Conservation (phyloP, 1,140 invertebrate species). For the Araneus ventricosus region DNA sequence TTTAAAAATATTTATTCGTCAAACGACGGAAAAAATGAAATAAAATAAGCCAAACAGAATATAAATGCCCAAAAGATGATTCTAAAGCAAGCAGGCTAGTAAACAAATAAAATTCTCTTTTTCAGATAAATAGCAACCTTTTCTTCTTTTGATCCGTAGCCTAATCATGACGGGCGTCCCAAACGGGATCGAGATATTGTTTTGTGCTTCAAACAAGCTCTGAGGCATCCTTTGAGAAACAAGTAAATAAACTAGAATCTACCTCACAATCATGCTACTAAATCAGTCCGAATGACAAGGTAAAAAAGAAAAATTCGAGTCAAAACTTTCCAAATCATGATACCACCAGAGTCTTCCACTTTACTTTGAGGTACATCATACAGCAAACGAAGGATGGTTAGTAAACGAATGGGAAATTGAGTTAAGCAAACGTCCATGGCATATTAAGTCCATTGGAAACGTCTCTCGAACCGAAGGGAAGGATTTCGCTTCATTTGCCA, state of each 20-base stretch:
- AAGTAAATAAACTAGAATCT: background rate
- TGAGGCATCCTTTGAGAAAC: background rate
- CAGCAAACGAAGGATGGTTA: background rate
- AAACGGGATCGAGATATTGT: background rate
- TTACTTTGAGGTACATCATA: background rate
- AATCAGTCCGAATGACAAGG: constrained; percentile 11
- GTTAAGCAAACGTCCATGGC: constrained; percentile 44
- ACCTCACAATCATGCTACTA: background rate
- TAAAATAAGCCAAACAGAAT: background rate
- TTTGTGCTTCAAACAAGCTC: constrained; percentile 31
- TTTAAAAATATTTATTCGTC: background rate
- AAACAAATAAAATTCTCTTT: background rate
- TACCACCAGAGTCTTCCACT: constrained; percentile 30
- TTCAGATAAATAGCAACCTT: background rate
- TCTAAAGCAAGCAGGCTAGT: background rate
- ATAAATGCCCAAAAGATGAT: background rate
- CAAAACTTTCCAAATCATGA: constrained; percentile 62
- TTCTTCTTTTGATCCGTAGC: background rate
- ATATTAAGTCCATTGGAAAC: constrained; percentile 63
- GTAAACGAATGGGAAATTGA: constrained; percentile 64
- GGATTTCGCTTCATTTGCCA: constrained; percentile 56
- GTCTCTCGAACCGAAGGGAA: background rate
- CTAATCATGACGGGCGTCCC: constrained; percentile 13
- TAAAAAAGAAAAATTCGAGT: background rate
- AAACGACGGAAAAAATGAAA: background rate